phyloP scores from a whole-genome alignment of 2,888 invertebrate genomes.

The Clunio marinus region DNA sequence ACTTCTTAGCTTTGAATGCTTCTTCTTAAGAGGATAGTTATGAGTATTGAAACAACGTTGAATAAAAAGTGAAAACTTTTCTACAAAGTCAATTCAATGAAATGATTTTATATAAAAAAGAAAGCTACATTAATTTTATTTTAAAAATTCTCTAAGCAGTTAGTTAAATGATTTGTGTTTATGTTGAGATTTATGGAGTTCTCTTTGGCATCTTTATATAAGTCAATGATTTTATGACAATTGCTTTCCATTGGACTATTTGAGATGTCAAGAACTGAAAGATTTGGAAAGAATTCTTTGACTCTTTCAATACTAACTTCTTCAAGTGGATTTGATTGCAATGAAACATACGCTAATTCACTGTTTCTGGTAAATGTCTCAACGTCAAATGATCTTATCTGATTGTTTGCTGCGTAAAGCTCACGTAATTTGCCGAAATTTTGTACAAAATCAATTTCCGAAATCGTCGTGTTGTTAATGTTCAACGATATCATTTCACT shows the following conservation, averaged over 20 bases:
- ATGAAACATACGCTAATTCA: conserved; percentile 21
- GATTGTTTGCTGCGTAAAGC: conserved; percentile 16
- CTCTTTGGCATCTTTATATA: conserved; percentile 27
- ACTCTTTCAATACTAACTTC: conserved; percentile 3
- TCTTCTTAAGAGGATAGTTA: not conserved
- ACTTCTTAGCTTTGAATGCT: not conserved
- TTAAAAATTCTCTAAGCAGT: conserved; percentile 25
- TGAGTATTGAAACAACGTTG: no score
- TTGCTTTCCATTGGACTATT: conserved; percentile 9
- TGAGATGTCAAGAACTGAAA: conserved; percentile 22
- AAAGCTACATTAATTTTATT: not conserved
- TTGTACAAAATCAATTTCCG: conserved; percentile 21
- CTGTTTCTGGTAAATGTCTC: not conserved
- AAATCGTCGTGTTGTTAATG: conserved; percentile 33
- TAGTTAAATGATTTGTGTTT: conserved; percentile 6
- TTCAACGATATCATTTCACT: conserved; percentile 37
- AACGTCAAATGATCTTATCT: not conserved
- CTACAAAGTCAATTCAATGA: not conserved
- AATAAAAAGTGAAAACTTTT: no score
- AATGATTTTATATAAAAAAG: not conserved
- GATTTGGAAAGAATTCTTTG: not conserved
- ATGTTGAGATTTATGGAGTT: conserved; percentile 35
- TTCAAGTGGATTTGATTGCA: conserved; percentile 22
- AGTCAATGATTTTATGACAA: conserved; percentile 10
- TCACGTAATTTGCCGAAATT: conserved; percentile 20